phyloP scores from a whole-genome alignment of 2,888 invertebrate genomes.

The Nemoura dubitans region DNA sequence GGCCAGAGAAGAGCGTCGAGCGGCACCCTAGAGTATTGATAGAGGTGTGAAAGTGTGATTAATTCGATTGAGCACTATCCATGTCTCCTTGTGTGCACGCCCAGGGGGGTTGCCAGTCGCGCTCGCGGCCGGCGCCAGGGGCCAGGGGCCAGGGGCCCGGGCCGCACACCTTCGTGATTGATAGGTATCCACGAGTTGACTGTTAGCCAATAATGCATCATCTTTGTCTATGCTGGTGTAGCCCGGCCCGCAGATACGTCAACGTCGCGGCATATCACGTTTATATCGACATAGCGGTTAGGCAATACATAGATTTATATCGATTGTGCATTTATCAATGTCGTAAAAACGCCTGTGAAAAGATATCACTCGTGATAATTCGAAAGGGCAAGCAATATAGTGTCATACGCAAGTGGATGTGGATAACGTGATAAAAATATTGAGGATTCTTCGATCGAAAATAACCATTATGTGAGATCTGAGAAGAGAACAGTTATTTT shows the following conservation, averaged over 20 bases:
- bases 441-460: neutral
- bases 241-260: neutral
- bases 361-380: neutral
- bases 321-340: constrained; percentile 36
- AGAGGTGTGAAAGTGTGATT: neutral
- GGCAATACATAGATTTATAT: constrained; percentile 35
- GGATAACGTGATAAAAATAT: neutral
- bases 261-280: neutral
- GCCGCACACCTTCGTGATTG: constrained; percentile 13
- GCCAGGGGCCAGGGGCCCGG: too few relatives aligned
- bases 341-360: constrained; percentile 9
- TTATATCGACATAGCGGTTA: constrained; percentile 32
- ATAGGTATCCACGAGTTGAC: constrained; percentile 15
- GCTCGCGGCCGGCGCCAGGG: neutral
- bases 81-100: neutral
- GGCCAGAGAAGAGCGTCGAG: too few relatives aligned
- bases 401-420: neutral
- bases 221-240: constrained; percentile 7
- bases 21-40: neutral
- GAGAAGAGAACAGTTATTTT: neutral
- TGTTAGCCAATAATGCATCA: constrained; percentile 23
- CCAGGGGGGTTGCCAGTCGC: neutral
- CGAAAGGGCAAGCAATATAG: neutral
- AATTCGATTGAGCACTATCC: neutral
- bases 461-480: neutral